phyloP scores from a whole-genome alignment of 2,797 vertebrate genomes.

The Phrynocephalus forsythii region DNA sequence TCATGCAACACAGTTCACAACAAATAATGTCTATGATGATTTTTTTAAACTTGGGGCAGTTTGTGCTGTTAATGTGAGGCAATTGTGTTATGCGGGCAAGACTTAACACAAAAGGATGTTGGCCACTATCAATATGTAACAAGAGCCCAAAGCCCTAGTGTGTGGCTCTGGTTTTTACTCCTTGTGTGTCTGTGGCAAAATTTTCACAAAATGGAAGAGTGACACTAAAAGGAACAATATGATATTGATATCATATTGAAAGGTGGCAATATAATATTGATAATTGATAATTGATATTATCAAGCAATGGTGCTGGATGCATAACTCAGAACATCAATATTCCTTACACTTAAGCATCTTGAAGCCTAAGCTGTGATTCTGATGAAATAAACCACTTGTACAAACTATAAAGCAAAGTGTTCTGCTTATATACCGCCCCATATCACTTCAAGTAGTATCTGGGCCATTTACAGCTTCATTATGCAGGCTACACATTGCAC shows the following conservation, averaged over 20 bases:
- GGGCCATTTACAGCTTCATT: too few species aligned
- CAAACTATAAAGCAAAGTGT: background rate
- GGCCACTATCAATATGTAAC: too few species aligned
- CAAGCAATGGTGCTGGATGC: background rate
- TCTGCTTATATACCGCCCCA: too few species aligned
- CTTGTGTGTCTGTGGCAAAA: background rate
- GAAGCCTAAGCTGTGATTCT: background rate
- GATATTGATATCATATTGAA: background rate
- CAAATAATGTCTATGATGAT: too few species aligned
- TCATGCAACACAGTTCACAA: too few species aligned
- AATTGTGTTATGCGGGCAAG: too few species aligned
- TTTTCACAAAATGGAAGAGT: background rate
- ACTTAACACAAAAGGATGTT: too few species aligned
- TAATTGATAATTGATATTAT: background rate
- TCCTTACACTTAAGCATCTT: conserved; percentile 7
- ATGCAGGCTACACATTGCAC: too few species aligned
- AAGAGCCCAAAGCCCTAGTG: background rate
- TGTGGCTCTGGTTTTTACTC: background rate
- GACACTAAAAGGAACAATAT: background rate
- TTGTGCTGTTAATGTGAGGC: too few species aligned
- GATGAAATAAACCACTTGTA: background rate
- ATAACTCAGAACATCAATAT: background rate
- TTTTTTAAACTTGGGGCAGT: too few species aligned
- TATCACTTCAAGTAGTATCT: too few species aligned
- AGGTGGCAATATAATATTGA: too few species aligned